These are phyloP conservation scores for Meteorus colon DNA, from an alignment of 2,888 invertebrate species.

Conservation along the genomic window DNA sequence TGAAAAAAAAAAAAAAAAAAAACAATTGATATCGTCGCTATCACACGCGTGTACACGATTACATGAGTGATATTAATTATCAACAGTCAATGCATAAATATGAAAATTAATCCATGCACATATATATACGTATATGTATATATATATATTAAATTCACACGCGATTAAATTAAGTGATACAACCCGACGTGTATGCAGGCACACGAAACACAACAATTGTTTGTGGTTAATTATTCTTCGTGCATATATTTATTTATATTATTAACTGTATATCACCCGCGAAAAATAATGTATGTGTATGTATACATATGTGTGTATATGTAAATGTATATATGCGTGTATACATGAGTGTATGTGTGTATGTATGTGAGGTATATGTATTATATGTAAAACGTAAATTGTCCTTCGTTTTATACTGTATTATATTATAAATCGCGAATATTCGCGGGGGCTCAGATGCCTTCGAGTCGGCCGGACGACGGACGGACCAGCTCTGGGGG, in stretches of 20 bases:
- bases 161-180: constrained; percentile 34
- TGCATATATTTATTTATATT: neutral
- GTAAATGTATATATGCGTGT: constrained; percentile 4
- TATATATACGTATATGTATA: neutral
- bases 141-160: constrained; percentile 1
- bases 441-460: constrained; percentile 63
- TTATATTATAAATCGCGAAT: constrained; percentile 60
- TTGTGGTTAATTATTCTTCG: neutral
- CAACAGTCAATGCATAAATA: constrained; percentile 11
- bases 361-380: constrained; percentile 24
- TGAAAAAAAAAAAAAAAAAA: neutral
- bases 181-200: neutral
- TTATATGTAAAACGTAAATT: constrained; percentile 13
- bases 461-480: constrained; percentile 72
- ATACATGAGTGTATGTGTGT: constrained; percentile 7
- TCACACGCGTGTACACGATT: constrained; percentile 31
- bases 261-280: neutral
- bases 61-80: constrained; percentile 15
- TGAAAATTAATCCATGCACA: constrained; percentile 18
- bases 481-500: constrained; percentile 72
- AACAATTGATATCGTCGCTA: neutral
- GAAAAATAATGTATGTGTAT: constrained; percentile 3
- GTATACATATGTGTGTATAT: constrained; percentile 26
- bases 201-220: neutral
- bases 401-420: constrained; percentile 29